Percentiles rank a stretch among this genome's conserved stretches.
Evolutionary conservation across 2,888 invertebrate genomes (phyloP).

Genomic region (Nasonovia ribisnigri): DNA sequence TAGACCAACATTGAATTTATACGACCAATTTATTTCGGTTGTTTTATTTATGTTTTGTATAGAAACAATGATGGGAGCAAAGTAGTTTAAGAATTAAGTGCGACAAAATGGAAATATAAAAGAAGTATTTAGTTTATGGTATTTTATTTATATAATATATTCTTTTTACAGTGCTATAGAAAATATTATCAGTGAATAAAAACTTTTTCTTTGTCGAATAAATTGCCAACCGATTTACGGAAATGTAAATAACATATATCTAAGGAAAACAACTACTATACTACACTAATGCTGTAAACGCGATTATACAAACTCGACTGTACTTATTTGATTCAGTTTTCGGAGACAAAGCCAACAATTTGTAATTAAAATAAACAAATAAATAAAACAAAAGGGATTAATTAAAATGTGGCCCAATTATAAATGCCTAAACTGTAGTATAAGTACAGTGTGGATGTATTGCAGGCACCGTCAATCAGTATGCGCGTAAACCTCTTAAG

Average conservation of each 20-base stretch:
- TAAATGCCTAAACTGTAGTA: neutral
- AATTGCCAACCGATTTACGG: neutral
- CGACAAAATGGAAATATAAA: slow-evolving; percentile 28
- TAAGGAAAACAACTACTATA: neutral
- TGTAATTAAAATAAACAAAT: neutral
- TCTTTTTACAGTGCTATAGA: neutral
- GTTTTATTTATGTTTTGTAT: slow-evolving; percentile 2
- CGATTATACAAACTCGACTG: neutral
- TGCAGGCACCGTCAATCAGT: neutral
- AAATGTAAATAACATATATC: slow-evolving; percentile 16
- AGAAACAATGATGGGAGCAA: slow-evolving; percentile 1
- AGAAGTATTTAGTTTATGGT: slow-evolving; percentile 1
- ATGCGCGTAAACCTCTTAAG: slow-evolving; percentile 28
- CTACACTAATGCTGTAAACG: neutral
- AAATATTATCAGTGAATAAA: slow-evolving; percentile 14
- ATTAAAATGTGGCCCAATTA: neutral
- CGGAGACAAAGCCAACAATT: neutral
- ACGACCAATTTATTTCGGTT: neutral
- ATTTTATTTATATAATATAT: neutral
- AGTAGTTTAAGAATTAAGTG: slow-evolving; percentile 12
- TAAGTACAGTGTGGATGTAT: neutral
- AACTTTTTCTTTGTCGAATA: neutral
- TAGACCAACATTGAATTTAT: neutral
- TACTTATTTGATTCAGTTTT: neutral
- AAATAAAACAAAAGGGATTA: slow-evolving; percentile 2